phyloP scores from a whole-genome alignment of 1,140 invertebrate species.

The Chymomyza costata region DNA sequence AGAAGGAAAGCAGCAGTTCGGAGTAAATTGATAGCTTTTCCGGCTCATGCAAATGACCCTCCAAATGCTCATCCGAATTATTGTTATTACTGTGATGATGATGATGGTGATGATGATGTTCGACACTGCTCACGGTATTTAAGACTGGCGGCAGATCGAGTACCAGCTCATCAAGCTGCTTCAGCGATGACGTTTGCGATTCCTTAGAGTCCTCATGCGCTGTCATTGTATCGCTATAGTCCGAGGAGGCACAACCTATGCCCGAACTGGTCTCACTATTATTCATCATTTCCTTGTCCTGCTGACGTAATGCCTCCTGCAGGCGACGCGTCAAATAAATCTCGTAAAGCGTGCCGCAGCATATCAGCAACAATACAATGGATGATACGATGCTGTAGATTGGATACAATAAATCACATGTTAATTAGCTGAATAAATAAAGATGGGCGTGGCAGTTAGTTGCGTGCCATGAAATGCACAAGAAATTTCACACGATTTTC shows the following conservation, averaged over 20 bases:
- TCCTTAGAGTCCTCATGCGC: conserved; percentile 44
- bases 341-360: conserved; percentile 80
- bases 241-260: conserved; percentile 75
- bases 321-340: conserved; percentile 76
- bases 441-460: conserved; percentile 12
- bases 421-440: conserved; percentile 25
- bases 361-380: conserved; percentile 78
- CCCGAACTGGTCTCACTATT: conserved; percentile 74
- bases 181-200: conserved; percentile 52
- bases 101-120: conserved; percentile 44
- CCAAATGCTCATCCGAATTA: conserved; percentile 79
- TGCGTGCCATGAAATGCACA: neutral
- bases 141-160: conserved; percentile 59
- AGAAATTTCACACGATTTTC: conserved; percentile 23
- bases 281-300: conserved; percentile 73
- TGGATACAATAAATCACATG: conserved; percentile 27
- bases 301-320: conserved; percentile 56
- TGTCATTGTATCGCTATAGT: conserved; percentile 67
- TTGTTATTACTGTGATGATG: conserved; percentile 78
- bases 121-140: conserved; percentile 34
- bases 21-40: conserved; percentile 78
- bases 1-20: conserved; percentile 87
- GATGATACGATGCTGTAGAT: conserved; percentile 78
- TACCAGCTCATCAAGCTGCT: conserved; percentile 63
- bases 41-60: conserved; percentile 75